phyloP scores from a whole-genome alignment of 1,140 invertebrate species.

The Trialeurodes vaporariorum region DNA sequence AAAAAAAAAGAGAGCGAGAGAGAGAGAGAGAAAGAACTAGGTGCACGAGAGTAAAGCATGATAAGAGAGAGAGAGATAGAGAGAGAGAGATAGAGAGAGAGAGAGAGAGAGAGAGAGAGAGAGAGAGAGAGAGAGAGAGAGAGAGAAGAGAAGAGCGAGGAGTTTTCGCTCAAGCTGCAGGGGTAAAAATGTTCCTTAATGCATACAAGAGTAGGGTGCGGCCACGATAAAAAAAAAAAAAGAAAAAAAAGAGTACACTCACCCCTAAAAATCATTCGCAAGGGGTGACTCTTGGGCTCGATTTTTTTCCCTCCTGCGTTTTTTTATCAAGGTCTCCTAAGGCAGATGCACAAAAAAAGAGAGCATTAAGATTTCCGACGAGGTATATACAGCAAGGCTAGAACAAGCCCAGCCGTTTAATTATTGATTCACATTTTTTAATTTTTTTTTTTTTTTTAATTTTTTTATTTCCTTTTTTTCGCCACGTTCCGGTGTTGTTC shows the following conservation, averaged over 20 bases:
- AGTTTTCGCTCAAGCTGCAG: background rate
- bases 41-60: too few species aligned
- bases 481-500: background rate
- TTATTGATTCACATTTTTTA: background rate
- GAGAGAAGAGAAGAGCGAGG: background rate
- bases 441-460: too few species aligned
- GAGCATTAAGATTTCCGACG: background rate
- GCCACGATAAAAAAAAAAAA: conserved; percentile 1
- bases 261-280: background rate
- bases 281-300: background rate
- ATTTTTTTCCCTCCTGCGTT: background rate
- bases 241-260: background rate
- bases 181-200: conserved; percentile 1
- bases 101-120: background rate
- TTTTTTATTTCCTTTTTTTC: background rate
- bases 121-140: background rate
- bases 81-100: background rate
- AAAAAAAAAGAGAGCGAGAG: background rate
- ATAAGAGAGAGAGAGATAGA: too few species aligned
- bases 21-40: too few species aligned
- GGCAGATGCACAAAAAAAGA: background rate
- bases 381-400: background rate
- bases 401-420: background rate
- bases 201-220: background rate
- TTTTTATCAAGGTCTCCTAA: background rate